Percentiles rank a stretch among this genome's conserved stretches.
phyloP scores from a whole-genome alignment of 2,888 invertebrate genomes.

The Dicycla oo region DNA sequence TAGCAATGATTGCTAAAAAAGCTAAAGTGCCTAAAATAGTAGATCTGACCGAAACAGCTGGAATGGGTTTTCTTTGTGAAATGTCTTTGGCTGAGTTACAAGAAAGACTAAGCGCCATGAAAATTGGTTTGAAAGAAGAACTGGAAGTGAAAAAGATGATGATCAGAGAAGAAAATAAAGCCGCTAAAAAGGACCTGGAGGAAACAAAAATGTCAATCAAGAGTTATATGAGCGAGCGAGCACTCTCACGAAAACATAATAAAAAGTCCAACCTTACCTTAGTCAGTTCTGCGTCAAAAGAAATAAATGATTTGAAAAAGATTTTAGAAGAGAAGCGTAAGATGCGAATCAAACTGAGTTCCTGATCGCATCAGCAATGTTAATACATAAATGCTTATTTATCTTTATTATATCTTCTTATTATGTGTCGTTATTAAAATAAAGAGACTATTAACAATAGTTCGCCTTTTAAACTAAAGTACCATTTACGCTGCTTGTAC shows the following conservation, averaged over 20 bases:
- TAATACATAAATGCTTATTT: conserved; percentile 53
- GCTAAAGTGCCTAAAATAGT: conserved; percentile 88
- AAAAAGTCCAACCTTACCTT: conserved; percentile 70
- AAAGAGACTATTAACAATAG: conserved; percentile 24
- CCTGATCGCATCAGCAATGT: conserved; percentile 36
- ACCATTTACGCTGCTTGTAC: background rate
- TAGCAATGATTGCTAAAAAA: conserved; percentile 87
- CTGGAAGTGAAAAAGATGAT: conserved; percentile 84
- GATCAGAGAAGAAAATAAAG: conserved; percentile 84
- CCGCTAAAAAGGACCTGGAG: conserved; percentile 85
- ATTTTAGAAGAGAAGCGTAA: conserved; percentile 87
- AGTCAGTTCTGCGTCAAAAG: conserved; percentile 75
- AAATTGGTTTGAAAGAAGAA: conserved; percentile 88
- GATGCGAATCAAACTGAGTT: conserved; percentile 70
- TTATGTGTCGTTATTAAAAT: conserved; percentile 43
- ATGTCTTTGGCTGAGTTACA: conserved; percentile 92
- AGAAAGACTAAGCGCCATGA: conserved; percentile 87
- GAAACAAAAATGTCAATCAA: conserved; percentile 84
- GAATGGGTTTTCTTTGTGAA: conserved; percentile 91
- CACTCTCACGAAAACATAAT: conserved; percentile 73
- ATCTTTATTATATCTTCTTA: conserved; percentile 52
- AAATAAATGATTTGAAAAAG: conserved; percentile 86
- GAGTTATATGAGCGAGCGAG: conserved; percentile 79
- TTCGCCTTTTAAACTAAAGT: background rate
- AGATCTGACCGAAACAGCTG: conserved; percentile 90